phyloP scores from a whole-genome alignment of 1,140 invertebrate genomes.

The Drosophila auraria region DNA sequence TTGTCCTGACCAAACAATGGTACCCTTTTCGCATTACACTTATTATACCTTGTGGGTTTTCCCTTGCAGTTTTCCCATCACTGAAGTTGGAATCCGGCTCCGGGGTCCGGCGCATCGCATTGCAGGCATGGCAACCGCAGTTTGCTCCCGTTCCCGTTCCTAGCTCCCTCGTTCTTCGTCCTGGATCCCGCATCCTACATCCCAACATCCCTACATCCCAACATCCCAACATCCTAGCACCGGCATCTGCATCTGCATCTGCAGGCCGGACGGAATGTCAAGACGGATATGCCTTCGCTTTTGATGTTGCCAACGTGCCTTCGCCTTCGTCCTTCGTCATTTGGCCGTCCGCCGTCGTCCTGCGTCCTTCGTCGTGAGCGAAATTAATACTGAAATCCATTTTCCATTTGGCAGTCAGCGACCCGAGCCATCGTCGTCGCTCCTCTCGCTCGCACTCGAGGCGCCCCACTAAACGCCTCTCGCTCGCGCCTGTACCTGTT shows the following conservation, averaged over 20 bases:
- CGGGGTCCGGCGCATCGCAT: constrained; percentile 62
- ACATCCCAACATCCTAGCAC: constrained; percentile 5
- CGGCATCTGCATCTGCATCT: constrained; percentile 45
- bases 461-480: constrained; percentile 25
- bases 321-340: constrained; percentile 24
- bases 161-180: constrained; percentile 3
- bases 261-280: constrained; percentile 59
- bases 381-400: constrained; percentile 83
- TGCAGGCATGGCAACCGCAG: constrained; percentile 56
- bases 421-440: constrained; percentile 2
- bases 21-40: constrained; percentile 19
- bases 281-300: constrained; percentile 67
- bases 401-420: constrained; percentile 59
- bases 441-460: constrained; percentile 16
- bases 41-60: constrained; percentile 22
- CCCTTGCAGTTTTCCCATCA: constrained; percentile 33
- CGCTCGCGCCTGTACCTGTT: constrained; percentile 52
- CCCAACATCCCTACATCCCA: constrained; percentile 8
- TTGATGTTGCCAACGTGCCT: constrained; percentile 73
- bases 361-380: constrained; percentile 59
- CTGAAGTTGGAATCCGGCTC: constrained; percentile 34
- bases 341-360: background rate
- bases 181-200: background rate
- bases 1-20: constrained; percentile 16
- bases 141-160: constrained; percentile 31